phyloP scores from a whole-genome alignment of 1,140 invertebrate species.

The Ctenoplectra terminalis region DNA sequence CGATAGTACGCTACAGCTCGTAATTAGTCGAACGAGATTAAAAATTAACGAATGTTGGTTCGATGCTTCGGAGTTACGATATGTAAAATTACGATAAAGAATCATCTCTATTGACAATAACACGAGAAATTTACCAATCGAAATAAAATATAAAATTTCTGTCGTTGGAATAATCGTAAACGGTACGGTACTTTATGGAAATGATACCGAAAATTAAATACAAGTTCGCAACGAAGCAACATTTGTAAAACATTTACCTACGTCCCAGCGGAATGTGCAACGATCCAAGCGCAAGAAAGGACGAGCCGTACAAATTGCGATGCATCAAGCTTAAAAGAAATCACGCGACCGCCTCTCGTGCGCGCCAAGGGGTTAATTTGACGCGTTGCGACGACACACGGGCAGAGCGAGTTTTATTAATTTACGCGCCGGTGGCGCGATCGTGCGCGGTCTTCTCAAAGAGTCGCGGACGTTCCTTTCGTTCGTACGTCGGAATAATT shows the following conservation, averaged over 20 bases:
- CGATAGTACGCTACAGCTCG: too few species aligned
- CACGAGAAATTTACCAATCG: too few species aligned
- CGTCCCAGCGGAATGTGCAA: neutral
- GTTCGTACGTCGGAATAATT: slow-evolving; percentile 61
- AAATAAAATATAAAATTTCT: too few species aligned
- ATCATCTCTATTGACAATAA: too few species aligned
- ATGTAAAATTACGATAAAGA: too few species aligned
- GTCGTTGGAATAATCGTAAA: too few species aligned
- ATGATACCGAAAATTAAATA: slow-evolving; percentile 5
- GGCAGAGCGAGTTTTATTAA: slow-evolving; percentile 60
- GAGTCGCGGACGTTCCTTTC: slow-evolving; percentile 60
- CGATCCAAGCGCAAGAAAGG: too few species aligned
- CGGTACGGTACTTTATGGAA: too few species aligned
- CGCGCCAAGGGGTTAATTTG: slow-evolving; percentile 61
- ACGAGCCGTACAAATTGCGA: slow-evolving; percentile 28
- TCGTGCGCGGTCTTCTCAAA: slow-evolving; percentile 52
- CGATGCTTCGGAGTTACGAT: too few species aligned
- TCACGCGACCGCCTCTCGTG: slow-evolving; percentile 13
- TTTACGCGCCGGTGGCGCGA: slow-evolving; percentile 51
- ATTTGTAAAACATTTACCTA: slow-evolving; percentile 29
- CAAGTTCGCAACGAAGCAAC: neutral
- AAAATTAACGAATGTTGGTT: too few species aligned
- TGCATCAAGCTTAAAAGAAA: slow-evolving; percentile 33
- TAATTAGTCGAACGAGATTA: neutral
- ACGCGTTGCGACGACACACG: slow-evolving; percentile 45